These are phyloP conservation scores for Eledone cirrhosa DNA, from an alignment of 2,888 invertebrate species.

Conservation along the genomic window DNA sequence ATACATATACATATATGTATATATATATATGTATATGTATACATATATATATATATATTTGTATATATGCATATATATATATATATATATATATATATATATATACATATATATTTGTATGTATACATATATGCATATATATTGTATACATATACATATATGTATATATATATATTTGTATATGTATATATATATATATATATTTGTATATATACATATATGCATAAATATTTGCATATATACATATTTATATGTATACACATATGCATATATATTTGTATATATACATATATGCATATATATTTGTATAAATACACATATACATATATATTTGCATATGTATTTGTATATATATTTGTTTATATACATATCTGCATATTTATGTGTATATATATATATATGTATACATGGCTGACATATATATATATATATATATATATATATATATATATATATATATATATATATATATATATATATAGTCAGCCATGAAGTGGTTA, in stretches of 20 bases:
- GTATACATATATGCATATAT: not conserved
- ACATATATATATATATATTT: not conserved
- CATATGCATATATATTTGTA: not conserved
- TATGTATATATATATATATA: constrained; percentile 2
- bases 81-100: not conserved
- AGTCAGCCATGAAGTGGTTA: too few relatives aligned
- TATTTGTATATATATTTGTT: too few relatives aligned
- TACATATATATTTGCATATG: not conserved
- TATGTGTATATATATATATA: not conserved
- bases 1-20: not conserved
- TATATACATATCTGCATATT: not conserved
- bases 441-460: constrained; percentile 6
- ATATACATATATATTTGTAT: not conserved
- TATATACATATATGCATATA: not conserved
- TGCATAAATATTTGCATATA: not conserved
- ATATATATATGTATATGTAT: not conserved
- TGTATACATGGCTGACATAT: too few relatives aligned
- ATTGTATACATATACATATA: too few relatives aligned
- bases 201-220: not conserved
- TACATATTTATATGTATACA: not conserved
- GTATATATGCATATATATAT: not conserved
- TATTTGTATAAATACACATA: not conserved
- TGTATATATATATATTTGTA: not conserved
- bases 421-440: not conserved
- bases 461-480: constrained; percentile 6